Conservation (phyloP, 2,888 invertebrate species). For the Macrosoma leucophasiata region DNA sequence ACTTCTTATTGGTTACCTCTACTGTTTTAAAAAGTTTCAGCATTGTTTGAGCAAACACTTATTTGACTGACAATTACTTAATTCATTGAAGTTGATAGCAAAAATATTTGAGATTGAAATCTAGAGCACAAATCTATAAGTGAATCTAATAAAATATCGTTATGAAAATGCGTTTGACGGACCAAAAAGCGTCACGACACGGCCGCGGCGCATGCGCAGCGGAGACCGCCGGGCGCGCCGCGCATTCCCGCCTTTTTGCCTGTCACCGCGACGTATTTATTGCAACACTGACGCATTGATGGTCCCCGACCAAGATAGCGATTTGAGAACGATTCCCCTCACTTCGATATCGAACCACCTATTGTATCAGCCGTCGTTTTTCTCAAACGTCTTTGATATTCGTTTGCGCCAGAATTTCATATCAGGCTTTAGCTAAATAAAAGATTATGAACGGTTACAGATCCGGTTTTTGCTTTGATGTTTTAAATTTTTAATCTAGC, state of each 20-base stretch:
- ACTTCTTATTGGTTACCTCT: too few species aligned
- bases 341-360: constrained; percentile 49
- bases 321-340: constrained; percentile 60
- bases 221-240: constrained; percentile 45
- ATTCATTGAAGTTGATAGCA: too few species aligned
- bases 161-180: constrained; percentile 47
- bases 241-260: constrained; percentile 64
- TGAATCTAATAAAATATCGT: constrained; percentile 38
- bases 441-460: too few species aligned
- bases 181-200: constrained; percentile 50
- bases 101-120: too few species aligned
- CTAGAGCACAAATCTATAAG: constrained; percentile 25
- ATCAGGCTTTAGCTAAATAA: too few species aligned
- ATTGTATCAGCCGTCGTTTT: constrained; percentile 56
- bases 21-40: too few species aligned
- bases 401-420: constrained; percentile 49
- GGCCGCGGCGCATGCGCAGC: constrained; percentile 53
- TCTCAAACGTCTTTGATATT: constrained; percentile 42
- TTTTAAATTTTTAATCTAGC: too few species aligned
- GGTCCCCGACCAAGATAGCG: constrained; percentile 44
- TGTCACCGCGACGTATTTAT: constrained; percentile 61
- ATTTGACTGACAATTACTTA: constrained; percentile 2
- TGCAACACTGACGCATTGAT: constrained; percentile 52
- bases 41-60: constrained; percentile 1
- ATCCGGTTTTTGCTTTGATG: too few species aligned